phyloP scores from a whole-genome alignment of 1,140 invertebrate genomes.

The Cotesia glomerata region DNA sequence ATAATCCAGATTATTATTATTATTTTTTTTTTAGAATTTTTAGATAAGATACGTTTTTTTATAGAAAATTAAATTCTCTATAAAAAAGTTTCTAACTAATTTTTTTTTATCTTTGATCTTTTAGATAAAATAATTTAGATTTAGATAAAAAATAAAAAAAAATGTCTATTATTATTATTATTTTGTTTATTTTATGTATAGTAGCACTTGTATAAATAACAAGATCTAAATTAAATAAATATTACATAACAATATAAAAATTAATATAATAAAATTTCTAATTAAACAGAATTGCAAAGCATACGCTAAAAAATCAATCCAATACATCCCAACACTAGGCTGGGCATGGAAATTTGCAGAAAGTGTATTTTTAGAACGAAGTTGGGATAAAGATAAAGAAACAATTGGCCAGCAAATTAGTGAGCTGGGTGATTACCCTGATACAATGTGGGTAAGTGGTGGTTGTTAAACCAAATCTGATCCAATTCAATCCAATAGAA shows the following conservation, averaged over 20 bases:
- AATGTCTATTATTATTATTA: background rate
- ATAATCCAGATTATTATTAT: too few species aligned
- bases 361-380: constrained; percentile 89
- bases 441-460: constrained; percentile 81
- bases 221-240: too few species aligned
- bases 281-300: constrained; percentile 85
- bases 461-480: background rate
- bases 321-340: constrained; percentile 91
- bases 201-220: too few species aligned
- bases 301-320: constrained; percentile 90
- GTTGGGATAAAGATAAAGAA: constrained; percentile 87
- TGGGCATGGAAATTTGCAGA: constrained; percentile 96
- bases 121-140: too few species aligned
- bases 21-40: too few species aligned
- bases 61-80: too few species aligned
- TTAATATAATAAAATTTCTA: too few species aligned
- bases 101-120: too few species aligned
- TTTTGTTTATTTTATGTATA: background rate
- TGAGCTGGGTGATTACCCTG: constrained; percentile 84
- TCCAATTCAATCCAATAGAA: too few species aligned
- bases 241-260: too few species aligned
- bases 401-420: constrained; percentile 81
- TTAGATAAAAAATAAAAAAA: constrained; percentile 12
- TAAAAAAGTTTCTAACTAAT: too few species aligned
- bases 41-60: too few species aligned